These are phyloP conservation scores for Drosophila albomicans DNA, from an alignment of 1,140 invertebrate genomes.

Conservation along the genomic window DNA sequence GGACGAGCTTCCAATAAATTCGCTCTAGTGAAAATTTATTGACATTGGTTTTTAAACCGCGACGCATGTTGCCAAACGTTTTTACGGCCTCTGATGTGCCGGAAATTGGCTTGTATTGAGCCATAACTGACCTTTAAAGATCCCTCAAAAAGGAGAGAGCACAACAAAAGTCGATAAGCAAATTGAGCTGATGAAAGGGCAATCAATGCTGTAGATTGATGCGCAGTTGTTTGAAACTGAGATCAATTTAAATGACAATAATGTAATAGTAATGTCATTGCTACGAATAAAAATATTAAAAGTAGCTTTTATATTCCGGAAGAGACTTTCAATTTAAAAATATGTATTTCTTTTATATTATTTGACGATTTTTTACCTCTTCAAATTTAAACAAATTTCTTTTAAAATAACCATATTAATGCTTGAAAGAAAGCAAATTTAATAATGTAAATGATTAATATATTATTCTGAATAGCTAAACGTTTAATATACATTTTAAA, in stretches of 20 bases:
- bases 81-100: constrained; percentile 59
- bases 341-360: not conserved
- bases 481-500: no score
- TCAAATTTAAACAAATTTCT: not conserved
- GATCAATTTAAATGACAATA: not conserved
- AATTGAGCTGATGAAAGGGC: constrained; percentile 47
- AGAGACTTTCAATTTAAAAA: not conserved
- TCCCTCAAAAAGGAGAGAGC: not conserved
- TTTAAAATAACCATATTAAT: no score
- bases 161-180: constrained; percentile 26
- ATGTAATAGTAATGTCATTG: not conserved
- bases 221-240: constrained; percentile 7
- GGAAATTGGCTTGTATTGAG: constrained; percentile 63
- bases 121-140: constrained; percentile 69
- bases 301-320: not conserved
- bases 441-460: no score
- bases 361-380: no score
- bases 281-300: not conserved
- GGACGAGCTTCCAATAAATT: constrained; percentile 70
- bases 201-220: constrained; percentile 14
- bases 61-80: constrained; percentile 67
- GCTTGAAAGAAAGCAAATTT: no score
- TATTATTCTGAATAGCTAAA: no score
- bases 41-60: constrained; percentile 80
- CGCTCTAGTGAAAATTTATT: constrained; percentile 82